Base-by-base conservation (phyloP, 1,140 invertebrate species). In the Zaprionus tsacasi region DNA sequence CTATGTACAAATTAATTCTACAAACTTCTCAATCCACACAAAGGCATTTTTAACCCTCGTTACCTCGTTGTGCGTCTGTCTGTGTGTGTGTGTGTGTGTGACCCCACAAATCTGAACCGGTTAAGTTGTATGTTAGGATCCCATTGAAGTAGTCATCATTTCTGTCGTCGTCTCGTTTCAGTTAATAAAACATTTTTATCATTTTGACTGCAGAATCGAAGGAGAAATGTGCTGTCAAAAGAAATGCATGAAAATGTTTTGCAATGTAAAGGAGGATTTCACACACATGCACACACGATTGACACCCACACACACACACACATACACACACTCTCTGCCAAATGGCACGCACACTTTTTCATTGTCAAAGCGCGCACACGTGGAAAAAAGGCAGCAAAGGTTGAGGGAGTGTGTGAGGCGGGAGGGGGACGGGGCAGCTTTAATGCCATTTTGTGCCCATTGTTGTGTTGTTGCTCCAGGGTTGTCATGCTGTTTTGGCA, bases 401-500 rank as follows among this genome's bases (percentile, higher is more conserved):
- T n/a, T 21, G 21, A 21, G 21, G 1, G 21, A 1, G 21, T 21
- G 21, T 21, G 21, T 1, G 21, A 45, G n/a, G 38, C 2, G 13
- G 38, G 38, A 4, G 5, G 40, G n/a, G n/a, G 40, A 6, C 2
- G 40, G 45, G 80, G 68, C 65, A 79, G 77, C 72, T 72, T 75
- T 82, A 88, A 82, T 78, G 52, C 70, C 72, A 64, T 71, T 72
- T 66, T 70, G 45, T 77, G 30, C 54, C 55, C 55, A 35, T 57
- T 57, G 27, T 30, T 57, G 27, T 30, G 55, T 57, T 38, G 43
- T 50, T 52, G 45, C 60, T 83, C 74, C 63, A 70, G 72, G 60
- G 60, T 76, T 88, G 85, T 88, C 83, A 83, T 78, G 83, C 77
- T 82, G 70, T 87, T 87, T 83, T 80, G 83, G 80, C 83, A 88